These are phyloP conservation scores for Tenthredo mesomela DNA, from an alignment of 2,888 invertebrate species.

Conservation along the genomic window DNA sequence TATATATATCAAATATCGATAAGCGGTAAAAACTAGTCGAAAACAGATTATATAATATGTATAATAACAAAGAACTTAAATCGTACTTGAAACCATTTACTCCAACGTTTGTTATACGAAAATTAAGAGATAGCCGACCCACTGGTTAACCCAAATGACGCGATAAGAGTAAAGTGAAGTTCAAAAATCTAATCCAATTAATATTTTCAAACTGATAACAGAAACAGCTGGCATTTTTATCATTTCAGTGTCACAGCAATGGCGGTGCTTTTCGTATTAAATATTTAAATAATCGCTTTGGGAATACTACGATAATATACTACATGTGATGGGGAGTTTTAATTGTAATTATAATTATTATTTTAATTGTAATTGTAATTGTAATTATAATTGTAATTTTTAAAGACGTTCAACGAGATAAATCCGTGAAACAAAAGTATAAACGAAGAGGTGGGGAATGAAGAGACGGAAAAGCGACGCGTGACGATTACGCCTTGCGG, in stretches of 20 bases:
- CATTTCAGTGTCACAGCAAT: slow-evolving; percentile 5
- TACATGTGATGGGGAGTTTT: background rate
- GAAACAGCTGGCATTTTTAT: background rate
- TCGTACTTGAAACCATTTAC: background rate
- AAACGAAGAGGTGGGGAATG: background rate
- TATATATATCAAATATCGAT: background rate
- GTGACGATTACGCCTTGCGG: slow-evolving; percentile 4
- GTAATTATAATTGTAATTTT: background rate
- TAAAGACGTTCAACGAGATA: background rate
- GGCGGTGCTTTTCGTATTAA: background rate
- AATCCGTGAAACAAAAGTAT: background rate
- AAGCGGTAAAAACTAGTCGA: background rate
- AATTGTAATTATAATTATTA: background rate
- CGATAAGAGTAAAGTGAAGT: background rate
- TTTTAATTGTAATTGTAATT: background rate
- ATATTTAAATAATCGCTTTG: background rate
- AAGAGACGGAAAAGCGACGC: background rate
- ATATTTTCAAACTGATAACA: background rate
- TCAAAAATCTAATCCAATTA: background rate
- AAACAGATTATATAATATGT: background rate
- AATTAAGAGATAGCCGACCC: background rate
- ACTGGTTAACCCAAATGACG: background rate
- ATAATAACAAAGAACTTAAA: background rate
- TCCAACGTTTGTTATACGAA: background rate
- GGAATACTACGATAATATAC: background rate